Base-by-base conservation (phyloP, 2,888 invertebrate genomes). In the Conus canariensis region DNA sequence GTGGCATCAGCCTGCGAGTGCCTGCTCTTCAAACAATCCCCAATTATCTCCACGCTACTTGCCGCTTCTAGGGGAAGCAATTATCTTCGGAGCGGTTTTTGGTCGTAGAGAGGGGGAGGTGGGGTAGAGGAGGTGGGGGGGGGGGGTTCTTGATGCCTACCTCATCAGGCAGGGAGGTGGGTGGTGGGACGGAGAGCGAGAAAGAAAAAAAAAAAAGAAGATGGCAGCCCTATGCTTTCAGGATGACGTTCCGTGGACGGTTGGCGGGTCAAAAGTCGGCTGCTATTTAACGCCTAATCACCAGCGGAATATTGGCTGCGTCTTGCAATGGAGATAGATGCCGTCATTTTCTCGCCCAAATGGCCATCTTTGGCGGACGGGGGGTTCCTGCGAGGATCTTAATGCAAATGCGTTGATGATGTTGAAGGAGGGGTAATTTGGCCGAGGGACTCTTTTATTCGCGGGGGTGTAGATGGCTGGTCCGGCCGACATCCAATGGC, bases 311-410 rank as follows among this genome's bases (percentile, higher is more conserved):
- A 88, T 88, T 83, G 88, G 88, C 56, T 16, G 30, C 88, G 88
- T 88, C 82, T 83, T 83, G 56, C 60, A 83, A 88, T 88, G 83
- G 82, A 88, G 88, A 88, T 88, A 88, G 88, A 88, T 88, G 88
- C 88, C 16, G 88, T 83, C 80, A 88, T 88, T 88, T 88, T 88
- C 74, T n/a, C 30, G 22, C 59, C 58, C 60, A 82, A 82, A 88
- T 88, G 82, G 88, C 82, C 88, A 45, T 30, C 82, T 88, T 80
- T 30, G 60, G 64, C 64, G 10, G 64, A 64, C 10, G 45, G 45
- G 45, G 45, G 45, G 45, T 45, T 45, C 45, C 45, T 45, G 45
- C 45, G 30, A 12, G 59, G 12, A 25, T 60, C 30, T 30, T 7
- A 9, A 88, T 64, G 88, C 88, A 88, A 88, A 88, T 88, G 64